Percentiles rank a stretch among this genome's conserved stretches.
Evolutionary conservation across 2,113 vertebrate species (phyloP).

Genomic region (Percina caprodes): DNA sequence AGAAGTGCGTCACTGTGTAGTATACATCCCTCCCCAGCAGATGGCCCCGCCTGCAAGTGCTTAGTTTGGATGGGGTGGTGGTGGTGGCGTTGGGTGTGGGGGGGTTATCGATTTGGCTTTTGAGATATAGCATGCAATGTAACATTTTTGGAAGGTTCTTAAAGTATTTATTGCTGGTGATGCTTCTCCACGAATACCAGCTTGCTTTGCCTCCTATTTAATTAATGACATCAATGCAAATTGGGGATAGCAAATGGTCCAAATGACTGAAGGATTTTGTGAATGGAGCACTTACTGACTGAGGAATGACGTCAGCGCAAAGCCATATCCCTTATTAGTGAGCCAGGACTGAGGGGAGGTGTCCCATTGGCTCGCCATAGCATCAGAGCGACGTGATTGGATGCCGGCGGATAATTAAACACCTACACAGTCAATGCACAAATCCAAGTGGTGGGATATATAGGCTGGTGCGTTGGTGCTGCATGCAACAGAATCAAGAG

Average conservation of each 20-base stretch:
- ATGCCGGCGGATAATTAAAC: constrained; percentile 82
- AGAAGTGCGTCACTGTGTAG: constrained; percentile 75
- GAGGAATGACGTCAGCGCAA: constrained; percentile 84
- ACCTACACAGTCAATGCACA: constrained; percentile 88
- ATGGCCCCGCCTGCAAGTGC: constrained; percentile 83
- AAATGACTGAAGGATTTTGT: constrained; percentile 86
- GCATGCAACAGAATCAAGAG: constrained; percentile 80
- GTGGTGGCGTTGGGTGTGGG: neutral
- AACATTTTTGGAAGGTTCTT: constrained; percentile 72
- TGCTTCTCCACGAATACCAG: constrained; percentile 62
- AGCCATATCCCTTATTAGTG: constrained; percentile 70
- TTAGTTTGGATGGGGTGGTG: constrained; percentile 37
- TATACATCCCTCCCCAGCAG: constrained; percentile 82
- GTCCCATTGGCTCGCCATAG: constrained; percentile 72
- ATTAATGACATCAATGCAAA: constrained; percentile 86
- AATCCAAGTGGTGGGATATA: constrained; percentile 89
- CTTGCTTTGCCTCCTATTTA: constrained; percentile 65
- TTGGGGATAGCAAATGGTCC: constrained; percentile 69
- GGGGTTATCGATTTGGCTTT: constrained; percentile 72
- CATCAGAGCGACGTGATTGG: constrained; percentile 83
- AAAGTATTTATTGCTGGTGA: constrained; percentile 78
- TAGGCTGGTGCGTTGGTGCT: constrained; percentile 80
- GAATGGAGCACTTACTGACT: constrained; percentile 88
- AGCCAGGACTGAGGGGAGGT: constrained; percentile 68
- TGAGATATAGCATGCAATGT: constrained; percentile 64